A percentile compares a stretch with the other conserved stretches of the same genome.
These are phyloP conservation scores for Lasaia peninsularis DNA, from an alignment of 1,140 invertebrate species.

Conservation along the genomic window DNA sequence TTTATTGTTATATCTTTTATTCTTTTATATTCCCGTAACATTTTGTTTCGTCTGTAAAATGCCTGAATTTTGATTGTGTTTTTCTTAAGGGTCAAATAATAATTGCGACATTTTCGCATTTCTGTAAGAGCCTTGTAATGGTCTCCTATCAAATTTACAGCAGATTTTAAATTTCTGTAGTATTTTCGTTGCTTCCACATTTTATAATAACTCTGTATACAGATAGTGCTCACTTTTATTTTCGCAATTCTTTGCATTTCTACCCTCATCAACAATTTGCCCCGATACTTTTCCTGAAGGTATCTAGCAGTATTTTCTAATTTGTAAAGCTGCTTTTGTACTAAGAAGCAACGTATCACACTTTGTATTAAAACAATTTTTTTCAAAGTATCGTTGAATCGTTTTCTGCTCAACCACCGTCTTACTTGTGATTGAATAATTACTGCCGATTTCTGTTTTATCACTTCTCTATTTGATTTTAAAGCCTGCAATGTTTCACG, in stretches of 20 bases:
- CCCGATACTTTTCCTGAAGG: conserved; percentile 72
- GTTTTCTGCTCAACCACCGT: conserved; percentile 56
- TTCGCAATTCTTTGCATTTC: conserved; percentile 44
- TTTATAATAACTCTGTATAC: conserved; percentile 70
- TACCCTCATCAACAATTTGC: conserved; percentile 52
- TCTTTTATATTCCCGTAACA: conserved; percentile 42
- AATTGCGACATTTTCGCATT: conserved; percentile 59
- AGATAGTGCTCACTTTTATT: conserved; percentile 38
- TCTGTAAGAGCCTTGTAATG: conserved; percentile 56
- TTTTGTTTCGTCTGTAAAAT: conserved; percentile 54
- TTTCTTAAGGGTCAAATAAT: conserved; percentile 50
- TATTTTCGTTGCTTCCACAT: conserved; percentile 43
- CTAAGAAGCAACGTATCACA: conserved; percentile 39
- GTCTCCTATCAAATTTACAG: conserved; percentile 42
- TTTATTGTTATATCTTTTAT: conserved; percentile 42
- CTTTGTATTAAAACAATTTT: conserved; percentile 51
- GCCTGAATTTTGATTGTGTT: conserved; percentile 56
- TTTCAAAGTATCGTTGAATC: conserved; percentile 34
- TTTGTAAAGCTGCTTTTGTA: conserved; percentile 41
- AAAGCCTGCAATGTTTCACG: conserved; percentile 39
- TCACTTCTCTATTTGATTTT: conserved; percentile 31
- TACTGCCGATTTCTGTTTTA: conserved; percentile 37
- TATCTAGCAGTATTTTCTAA: conserved; percentile 45
- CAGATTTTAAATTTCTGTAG: conserved; percentile 36
- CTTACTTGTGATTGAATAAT: conserved; percentile 68